A percentile compares a stretch with the other conserved stretches of the same genome.
These are phyloP conservation scores for Anguilla anguilla DNA, from an alignment of 2,797 vertebrate species.

Conservation along the genomic window DNA sequence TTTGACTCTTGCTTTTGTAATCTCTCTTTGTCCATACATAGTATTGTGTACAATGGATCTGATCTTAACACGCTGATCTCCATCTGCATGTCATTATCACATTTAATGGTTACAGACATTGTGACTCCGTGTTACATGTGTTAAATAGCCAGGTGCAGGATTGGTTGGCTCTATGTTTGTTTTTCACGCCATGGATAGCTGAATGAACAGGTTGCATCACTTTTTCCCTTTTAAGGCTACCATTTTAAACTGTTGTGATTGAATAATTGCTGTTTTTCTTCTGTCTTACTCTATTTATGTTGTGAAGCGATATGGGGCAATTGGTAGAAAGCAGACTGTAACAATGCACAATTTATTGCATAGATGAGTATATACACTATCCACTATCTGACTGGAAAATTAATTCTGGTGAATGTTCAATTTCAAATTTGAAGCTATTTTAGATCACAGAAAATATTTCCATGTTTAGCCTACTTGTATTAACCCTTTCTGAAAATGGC, in stretches of 20 bases:
- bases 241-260: not conserved
- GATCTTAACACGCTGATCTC: not conserved
- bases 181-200: not conserved
- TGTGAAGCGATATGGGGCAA: not conserved
- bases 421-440: constrained; percentile 7
- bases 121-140: not conserved
- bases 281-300: not conserved
- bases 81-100: not conserved
- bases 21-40: not conserved
- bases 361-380: not conserved
- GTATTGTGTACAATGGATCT: not conserved
- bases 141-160: not conserved
- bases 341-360: not conserved
- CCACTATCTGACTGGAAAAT: not conserved
- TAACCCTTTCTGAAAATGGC: not conserved
- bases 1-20: not conserved
- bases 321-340: not conserved
- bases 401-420: not conserved
- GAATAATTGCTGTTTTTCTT: not conserved
- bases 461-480: not conserved
- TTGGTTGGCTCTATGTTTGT: not conserved
- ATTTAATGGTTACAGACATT: not conserved
- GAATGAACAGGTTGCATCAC: not conserved
- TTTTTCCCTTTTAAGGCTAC: not conserved
- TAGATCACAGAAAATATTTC: not conserved